Conservation (phyloP, 2,888 invertebrate species). For the Actias luna region DNA sequence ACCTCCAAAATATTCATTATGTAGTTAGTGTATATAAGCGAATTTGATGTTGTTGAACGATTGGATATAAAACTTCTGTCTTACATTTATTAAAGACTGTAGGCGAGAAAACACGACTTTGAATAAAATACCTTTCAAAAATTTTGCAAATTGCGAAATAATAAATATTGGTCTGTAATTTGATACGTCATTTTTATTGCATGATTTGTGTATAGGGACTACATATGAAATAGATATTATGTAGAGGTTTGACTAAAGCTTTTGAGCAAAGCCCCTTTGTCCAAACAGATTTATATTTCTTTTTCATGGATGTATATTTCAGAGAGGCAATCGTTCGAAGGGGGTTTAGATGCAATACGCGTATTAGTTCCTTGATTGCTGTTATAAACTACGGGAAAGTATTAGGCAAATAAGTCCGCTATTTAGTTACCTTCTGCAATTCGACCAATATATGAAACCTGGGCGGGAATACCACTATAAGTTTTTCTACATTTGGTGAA, state of each 20-base stretch:
- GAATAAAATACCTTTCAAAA: neutral
- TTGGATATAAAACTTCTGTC: slow-evolving; percentile 1
- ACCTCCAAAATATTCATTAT: neutral
- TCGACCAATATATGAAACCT: neutral
- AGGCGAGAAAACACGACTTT: neutral
- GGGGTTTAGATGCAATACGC: neutral
- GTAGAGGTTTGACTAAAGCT: neutral
- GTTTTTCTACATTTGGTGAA: neutral
- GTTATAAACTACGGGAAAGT: neutral
- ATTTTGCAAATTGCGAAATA: neutral
- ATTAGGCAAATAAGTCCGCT: neutral
- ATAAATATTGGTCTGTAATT: slow-evolving; percentile 4
- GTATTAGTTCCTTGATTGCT: neutral
- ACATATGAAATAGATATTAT: neutral
- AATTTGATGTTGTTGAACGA: neutral
- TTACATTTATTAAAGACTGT: neutral
- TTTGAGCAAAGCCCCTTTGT: neutral
- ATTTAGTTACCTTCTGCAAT: neutral
- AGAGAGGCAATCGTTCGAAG: neutral
- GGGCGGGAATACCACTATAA: neutral
- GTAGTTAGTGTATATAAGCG: neutral
- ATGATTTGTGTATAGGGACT: neutral
- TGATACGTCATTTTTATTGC: neutral
- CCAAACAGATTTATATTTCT: neutral
- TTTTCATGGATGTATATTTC: neutral